A percentile compares a stretch with the other conserved stretches of the same genome.
Conservation (phyloP, 2,797 vertebrate species). For the Ptychadena robeensis region DNA sequence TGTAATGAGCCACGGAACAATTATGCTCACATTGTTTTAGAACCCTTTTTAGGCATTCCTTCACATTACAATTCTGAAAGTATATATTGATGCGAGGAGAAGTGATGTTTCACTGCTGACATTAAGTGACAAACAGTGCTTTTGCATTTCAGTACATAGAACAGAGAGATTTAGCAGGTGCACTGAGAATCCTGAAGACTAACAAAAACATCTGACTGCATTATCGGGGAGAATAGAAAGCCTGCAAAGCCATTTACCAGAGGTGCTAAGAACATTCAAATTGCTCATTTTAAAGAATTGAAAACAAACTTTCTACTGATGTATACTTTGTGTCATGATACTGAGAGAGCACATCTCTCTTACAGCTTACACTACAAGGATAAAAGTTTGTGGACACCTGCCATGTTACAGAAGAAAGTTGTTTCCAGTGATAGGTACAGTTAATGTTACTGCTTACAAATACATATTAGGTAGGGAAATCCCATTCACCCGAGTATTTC, state of each 20-base stretch:
- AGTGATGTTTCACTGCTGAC: not conserved
- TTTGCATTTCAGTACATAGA: not conserved
- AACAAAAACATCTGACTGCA: not conserved
- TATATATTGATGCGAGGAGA: not conserved
- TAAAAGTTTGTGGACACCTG: too few species aligned
- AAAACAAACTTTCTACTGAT: not conserved
- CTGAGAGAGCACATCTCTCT: not conserved
- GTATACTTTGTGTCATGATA: not conserved
- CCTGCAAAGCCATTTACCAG: not conserved
- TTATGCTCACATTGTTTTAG: slow-evolving; percentile 49
- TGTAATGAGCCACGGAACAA: slow-evolving; percentile 52
- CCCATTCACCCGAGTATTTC: too few species aligned
- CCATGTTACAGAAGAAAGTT: too few species aligned
- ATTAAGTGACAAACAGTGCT: slow-evolving; percentile 13
- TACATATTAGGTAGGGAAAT: too few species aligned
- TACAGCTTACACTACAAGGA: not conserved
- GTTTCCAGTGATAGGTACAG: too few species aligned
- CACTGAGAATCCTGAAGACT: not conserved
- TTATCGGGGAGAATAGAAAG: not conserved
- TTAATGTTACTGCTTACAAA: too few species aligned
- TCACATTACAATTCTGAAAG: slow-evolving; percentile 43
- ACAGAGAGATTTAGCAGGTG: not conserved
- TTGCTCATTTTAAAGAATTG: not conserved
- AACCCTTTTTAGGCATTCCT: slow-evolving; percentile 44
- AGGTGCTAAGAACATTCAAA: not conserved